Base-by-base conservation (phyloP, 2,113 vertebrate genomes). In the Spizaetus ornatus region DNA sequence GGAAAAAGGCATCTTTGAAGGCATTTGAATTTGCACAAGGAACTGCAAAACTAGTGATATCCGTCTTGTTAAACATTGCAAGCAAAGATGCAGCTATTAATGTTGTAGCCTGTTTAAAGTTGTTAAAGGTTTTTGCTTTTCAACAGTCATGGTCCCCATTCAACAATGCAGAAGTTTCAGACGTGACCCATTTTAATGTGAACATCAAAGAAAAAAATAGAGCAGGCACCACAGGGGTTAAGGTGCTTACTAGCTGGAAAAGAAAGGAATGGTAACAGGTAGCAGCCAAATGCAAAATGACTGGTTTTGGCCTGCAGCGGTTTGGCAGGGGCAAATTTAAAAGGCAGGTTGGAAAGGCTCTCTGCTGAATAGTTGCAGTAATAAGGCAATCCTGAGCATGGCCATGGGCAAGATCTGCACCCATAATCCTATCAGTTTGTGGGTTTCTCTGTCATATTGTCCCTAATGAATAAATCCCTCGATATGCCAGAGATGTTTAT, bases 261-360 rank as follows among this genome's bases (percentile, higher is more conserved):
- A 87, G 61, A 83, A 89, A 82, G 61, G 73, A 91, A 82, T 38
- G 52, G 69, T 74, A 89, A 82, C 77, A 97, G 93, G 83, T 91
- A 97, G 73, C 78, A 93, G 93, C 73, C 73, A 89, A 95, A 89
- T 82, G 53, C 62, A 85, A 88, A 90, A 80, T 83, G 45, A 66
- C 77, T 93, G 61, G 25, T 48, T 94, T 91, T 82, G 77, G 73
- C 91, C 89, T 91, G 83, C 73, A 88, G 94, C 34, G 1, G 10
- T 82, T 89, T 95, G 93, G 77, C 89, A 91, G 27, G 26, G 27
- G 45, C 45, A 74, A 47, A 67, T 84, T 76, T 67, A 76, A 82
- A 97, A 86, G 82, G 48, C 0, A 2, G 4, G 38, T 85, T 10
- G n/a, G 72, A 91, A 95, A 85, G 53, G 22, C 53, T 90, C 50